Conservation (phyloP, 2,888 invertebrate genomes). For the Cataglyphis livida region DNA sequence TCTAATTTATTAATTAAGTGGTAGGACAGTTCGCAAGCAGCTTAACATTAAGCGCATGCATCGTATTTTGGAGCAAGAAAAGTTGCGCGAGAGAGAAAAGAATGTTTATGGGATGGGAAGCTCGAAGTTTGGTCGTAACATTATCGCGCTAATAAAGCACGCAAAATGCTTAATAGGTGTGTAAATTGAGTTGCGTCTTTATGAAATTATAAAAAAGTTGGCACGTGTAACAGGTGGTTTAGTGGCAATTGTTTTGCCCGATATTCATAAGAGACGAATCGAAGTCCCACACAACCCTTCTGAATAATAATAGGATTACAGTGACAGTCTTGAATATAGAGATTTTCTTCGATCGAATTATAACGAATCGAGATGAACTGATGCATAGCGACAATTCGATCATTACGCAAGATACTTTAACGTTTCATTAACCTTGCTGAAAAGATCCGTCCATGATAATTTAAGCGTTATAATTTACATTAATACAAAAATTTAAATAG, state of each 20-base stretch:
- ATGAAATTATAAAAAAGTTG: conserved; percentile 52
- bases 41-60: neutral
- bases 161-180: conserved; percentile 44
- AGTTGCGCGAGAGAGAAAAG: conserved; percentile 10
- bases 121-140: conserved; percentile 41
- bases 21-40: neutral
- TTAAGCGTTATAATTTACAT: conserved; percentile 2
- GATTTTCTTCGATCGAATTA: neutral
- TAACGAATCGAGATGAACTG: neutral
- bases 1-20: conserved; percentile 15
- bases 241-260: conserved; percentile 46
- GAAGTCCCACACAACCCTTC: neutral
- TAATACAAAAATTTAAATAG: conserved; percentile 3
- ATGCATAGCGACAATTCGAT: neutral
- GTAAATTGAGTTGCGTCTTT: conserved; percentile 49
- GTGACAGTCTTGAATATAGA: neutral
- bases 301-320: conserved; percentile 9
- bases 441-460: neutral
- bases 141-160: conserved; percentile 47
- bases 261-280: conserved; percentile 38
- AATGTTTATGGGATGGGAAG: conserved; percentile 13
- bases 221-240: conserved; percentile 51
- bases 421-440: neutral
- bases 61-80: neutral
- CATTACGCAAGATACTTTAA: neutral